A percentile compares a stretch with the other conserved stretches of the same genome.
These are phyloP conservation scores for Drosophila merina DNA, from an alignment of 2,888 invertebrate genomes.

Conservation along the genomic window DNA sequence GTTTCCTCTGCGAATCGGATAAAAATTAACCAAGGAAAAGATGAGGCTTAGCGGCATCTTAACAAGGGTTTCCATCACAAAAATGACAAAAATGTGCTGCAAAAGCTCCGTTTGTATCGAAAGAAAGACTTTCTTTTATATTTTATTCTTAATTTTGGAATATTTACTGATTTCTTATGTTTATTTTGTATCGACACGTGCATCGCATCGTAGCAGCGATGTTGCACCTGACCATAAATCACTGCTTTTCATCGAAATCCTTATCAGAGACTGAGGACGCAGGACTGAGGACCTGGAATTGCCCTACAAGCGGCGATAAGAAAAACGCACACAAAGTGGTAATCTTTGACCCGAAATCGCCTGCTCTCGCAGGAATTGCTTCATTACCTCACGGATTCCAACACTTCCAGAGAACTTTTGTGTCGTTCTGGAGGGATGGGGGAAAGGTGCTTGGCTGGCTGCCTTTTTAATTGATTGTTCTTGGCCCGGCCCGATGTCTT, in stretches of 20 bases:
- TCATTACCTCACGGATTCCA: conserved; percentile 58
- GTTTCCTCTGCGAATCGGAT: neutral
- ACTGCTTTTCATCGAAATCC: conserved; percentile 41
- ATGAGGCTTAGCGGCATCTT: neutral
- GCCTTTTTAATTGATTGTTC: conserved; percentile 77
- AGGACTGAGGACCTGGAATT: conserved; percentile 34
- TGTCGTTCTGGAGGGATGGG: conserved; percentile 39
- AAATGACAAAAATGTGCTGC: too few species aligned
- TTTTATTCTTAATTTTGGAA: neutral
- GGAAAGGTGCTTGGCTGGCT: conserved; percentile 43
- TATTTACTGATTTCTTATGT: neutral
- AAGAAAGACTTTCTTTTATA: neutral
- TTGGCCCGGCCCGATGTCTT: conserved; percentile 60
- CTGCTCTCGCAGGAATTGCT: conserved; percentile 66
- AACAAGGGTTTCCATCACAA: too few species aligned
- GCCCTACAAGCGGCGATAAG: conserved; percentile 47
- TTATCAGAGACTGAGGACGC: conserved; percentile 42
- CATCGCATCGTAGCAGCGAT: conserved; percentile 20
- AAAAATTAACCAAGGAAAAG: neutral
- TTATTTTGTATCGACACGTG: neutral
- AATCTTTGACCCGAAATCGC: conserved; percentile 69
- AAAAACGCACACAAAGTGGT: conserved; percentile 21
- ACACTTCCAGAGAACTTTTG: conserved; percentile 63
- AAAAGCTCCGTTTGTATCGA: neutral
- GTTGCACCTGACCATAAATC: conserved; percentile 70